Conservation (phyloP, 2,888 invertebrate species). For the Carpatolechia fugitivella region DNA sequence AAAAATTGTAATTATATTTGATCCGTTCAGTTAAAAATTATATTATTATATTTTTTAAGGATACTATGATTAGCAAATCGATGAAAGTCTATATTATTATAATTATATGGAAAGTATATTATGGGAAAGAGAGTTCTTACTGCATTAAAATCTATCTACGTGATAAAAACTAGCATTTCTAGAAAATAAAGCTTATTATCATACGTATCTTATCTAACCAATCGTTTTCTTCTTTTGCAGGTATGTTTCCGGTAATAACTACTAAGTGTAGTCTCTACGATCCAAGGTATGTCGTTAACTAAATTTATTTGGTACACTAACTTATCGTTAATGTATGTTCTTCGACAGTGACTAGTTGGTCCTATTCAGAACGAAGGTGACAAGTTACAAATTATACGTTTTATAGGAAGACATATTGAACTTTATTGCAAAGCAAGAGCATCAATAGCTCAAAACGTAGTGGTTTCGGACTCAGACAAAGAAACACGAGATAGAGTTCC, state of each 20-base stretch:
- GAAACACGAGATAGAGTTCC: too few relatives aligned
- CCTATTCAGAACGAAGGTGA: conserved; percentile 8
- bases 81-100: too few relatives aligned
- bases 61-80: too few relatives aligned
- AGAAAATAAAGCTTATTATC: too few relatives aligned
- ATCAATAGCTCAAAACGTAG: neutral
- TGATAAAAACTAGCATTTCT: too few relatives aligned
- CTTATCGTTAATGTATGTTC: conserved; percentile 10
- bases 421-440: conserved; percentile 4
- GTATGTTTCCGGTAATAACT: conserved; percentile 32
- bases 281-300: conserved; percentile 4
- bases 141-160: too few relatives aligned
- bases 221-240: conserved; percentile 40
- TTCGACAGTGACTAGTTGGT: conserved; percentile 4
- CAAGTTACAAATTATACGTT: conserved; percentile 12
- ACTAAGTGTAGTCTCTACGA: neutral
- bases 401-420: conserved; percentile 1
- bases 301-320: conserved; percentile 11
- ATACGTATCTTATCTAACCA: conserved; percentile 11
- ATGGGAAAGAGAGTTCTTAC: too few relatives aligned
- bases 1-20: neutral
- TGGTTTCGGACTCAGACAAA: neutral
- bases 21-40: too few relatives aligned
- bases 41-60: too few relatives aligned
- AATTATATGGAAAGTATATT: too few relatives aligned